Percentiles rank a stretch among this genome's conserved stretches.
These are phyloP conservation scores for Embiotoca jacksoni DNA, from an alignment of 2,113 vertebrate genomes.

Conservation along the genomic window DNA sequence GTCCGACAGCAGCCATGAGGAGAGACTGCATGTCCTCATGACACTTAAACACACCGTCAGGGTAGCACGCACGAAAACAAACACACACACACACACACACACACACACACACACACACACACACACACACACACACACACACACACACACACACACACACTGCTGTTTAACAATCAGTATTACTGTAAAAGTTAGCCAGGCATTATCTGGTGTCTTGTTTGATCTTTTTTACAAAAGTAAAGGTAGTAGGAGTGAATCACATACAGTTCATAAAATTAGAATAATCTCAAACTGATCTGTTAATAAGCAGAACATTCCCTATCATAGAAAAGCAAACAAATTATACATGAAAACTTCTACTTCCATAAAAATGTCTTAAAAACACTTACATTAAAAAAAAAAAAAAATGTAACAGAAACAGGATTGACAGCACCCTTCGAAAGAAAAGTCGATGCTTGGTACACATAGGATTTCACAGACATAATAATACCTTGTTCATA, in stretches of 20 bases:
- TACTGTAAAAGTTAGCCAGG: background rate
- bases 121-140: background rate
- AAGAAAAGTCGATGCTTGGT: background rate
- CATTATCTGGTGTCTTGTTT: background rate
- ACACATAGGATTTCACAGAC: background rate
- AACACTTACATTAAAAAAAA: background rate
- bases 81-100: background rate
- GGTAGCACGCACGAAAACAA: conserved; percentile 75
- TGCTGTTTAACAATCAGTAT: background rate
- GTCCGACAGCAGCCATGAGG: conserved; percentile 78
- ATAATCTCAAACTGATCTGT: no score
- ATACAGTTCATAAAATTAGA: no score
- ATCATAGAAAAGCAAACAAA: no score
- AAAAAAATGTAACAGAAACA: background rate
- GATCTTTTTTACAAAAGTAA: no score
- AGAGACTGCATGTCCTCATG: conserved; percentile 85
- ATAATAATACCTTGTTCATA: no score
- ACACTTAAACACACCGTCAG: conserved; percentile 89
- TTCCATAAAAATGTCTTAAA: background rate
- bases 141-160: background rate
- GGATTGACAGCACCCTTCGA: background rate
- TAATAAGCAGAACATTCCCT: no score
- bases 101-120: background rate
- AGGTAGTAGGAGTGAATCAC: no score
- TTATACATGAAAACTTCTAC: no score